Percentiles rank a stretch among this genome's conserved stretches.
Evolutionary conservation across 2,888 invertebrate species (phyloP).

Genomic region (Sminthurides aquaticus): DNA sequence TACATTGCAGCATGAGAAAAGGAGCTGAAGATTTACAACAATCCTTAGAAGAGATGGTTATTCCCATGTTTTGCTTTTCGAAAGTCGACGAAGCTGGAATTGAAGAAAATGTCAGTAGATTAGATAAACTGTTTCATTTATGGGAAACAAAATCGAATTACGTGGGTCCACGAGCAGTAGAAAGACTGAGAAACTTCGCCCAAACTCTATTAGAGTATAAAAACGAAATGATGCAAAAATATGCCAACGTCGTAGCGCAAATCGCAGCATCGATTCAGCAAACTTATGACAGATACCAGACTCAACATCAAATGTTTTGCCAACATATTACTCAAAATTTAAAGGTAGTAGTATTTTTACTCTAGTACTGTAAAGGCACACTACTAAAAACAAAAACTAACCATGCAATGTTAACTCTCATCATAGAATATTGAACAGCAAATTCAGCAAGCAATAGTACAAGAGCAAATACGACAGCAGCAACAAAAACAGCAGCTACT

Average conservation of each 20-base stretch:
- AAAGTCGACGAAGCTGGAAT: slow-evolving; percentile 63
- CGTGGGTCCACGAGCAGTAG: slow-evolving; percentile 71
- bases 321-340: slow-evolving; percentile 84
- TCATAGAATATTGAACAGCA: slow-evolving; percentile 53
- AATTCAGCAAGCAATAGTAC: slow-evolving; percentile 48
- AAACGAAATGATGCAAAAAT: slow-evolving; percentile 70
- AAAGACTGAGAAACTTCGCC: slow-evolving; percentile 77
- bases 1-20: slow-evolving; percentile 85
- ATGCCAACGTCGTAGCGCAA: slow-evolving; percentile 67
- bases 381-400: not conserved
- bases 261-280: slow-evolving; percentile 71
- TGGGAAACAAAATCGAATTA: slow-evolving; percentile 96
- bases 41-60: slow-evolving; percentile 87
- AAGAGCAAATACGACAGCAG: slow-evolving; percentile 45
- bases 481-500: slow-evolving; percentile 47
- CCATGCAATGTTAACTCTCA: too few species aligned
- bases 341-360: slow-evolving; percentile 48
- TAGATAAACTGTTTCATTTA: slow-evolving; percentile 83
- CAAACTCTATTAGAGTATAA: slow-evolving; percentile 85
- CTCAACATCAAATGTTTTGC: slow-evolving; percentile 92
- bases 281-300: slow-evolving; percentile 78
- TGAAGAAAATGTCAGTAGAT: slow-evolving; percentile 80
- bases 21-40: slow-evolving; percentile 87
- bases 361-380: not conserved
- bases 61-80: slow-evolving; percentile 96